Evolutionary conservation across 2,113 vertebrate genomes (phyloP).

Genomic region (Brachirus orientalis): DNA sequence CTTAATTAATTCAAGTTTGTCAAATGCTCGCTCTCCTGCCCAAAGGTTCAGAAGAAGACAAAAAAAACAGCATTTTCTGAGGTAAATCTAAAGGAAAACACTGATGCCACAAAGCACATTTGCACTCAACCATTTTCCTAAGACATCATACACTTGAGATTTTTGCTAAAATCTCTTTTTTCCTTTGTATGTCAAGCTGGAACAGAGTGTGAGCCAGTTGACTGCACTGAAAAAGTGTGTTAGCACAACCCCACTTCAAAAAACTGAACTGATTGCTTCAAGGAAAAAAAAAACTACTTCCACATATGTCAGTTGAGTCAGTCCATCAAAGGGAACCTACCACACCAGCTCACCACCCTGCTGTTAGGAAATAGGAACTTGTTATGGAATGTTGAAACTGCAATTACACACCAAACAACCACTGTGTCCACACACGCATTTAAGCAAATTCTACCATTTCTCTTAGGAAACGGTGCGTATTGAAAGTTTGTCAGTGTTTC

Average conservation of each 20-base stretch:
- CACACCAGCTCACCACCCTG: conserved; percentile 21
- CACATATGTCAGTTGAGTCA: conserved; percentile 49
- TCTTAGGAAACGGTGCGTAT: background rate
- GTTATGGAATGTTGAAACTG: conserved; percentile 53
- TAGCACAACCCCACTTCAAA: background rate
- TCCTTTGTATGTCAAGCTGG: no score
- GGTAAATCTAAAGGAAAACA: no score
- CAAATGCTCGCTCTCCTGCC: no score
- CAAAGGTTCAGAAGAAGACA: no score
- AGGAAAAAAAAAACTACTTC: background rate
- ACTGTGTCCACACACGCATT: conserved; percentile 16
- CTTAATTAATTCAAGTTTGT: no score
- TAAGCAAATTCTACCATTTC: conserved; percentile 20
- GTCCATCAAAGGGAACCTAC: conserved; percentile 28
- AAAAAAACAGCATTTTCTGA: no score
- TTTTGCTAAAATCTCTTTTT: no score
- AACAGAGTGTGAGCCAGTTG: no score
- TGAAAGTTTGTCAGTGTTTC: background rate
- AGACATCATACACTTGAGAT: no score
- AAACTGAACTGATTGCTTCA: background rate
- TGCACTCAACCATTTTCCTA: no score
- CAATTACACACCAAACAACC: conserved; percentile 34
- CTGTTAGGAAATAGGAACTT: conserved; percentile 68
- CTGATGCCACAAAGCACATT: no score
- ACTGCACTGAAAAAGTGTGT: no score